Evolutionary conservation across 2,113 vertebrate species (phyloP).

Genomic region (Platysteira castanea): DNA sequence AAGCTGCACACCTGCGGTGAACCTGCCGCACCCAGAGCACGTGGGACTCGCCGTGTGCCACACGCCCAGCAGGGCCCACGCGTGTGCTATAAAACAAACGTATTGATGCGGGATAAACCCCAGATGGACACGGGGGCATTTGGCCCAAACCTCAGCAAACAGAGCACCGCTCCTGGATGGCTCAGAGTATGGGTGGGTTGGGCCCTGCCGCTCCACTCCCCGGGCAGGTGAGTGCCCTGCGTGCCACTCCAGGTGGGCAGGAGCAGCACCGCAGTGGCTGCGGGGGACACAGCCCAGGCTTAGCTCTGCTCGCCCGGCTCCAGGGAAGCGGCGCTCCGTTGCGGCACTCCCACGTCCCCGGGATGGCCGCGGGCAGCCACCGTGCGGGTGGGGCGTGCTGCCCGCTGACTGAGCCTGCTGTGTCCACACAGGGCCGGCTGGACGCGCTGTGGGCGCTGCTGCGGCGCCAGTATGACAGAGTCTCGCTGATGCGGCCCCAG

Average conservation of each 20-base stretch:
- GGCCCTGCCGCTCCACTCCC: background rate
- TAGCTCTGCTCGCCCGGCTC: fast-evolving
- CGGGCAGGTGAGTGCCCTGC: background rate
- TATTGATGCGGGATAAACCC: background rate
- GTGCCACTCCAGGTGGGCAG: background rate
- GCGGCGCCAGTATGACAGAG: constrained; percentile 86
- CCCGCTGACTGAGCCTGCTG: background rate
- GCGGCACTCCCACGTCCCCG: fast-evolving
- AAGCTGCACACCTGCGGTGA: background rate
- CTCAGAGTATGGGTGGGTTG: background rate
- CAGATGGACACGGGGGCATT: background rate
- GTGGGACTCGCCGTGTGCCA: background rate
- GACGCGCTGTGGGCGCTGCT: constrained; percentile 92
- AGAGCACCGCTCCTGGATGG: fast-evolving
- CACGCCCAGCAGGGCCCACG: background rate
- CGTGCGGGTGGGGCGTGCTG: fast-evolving
- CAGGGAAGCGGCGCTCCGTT: fast-evolving
- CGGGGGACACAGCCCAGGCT: background rate
- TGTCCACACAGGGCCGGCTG: constrained; percentile 81
- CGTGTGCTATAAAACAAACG: background rate
- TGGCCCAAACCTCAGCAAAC: background rate
- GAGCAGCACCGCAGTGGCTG: background rate
- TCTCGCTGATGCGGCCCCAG: constrained; percentile 94
- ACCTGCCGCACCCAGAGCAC: fast-evolving
- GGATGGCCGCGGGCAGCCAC: background rate